These are phyloP conservation scores for Oxygymnocypris stewartii DNA, from an alignment of 2,113 vertebrate genomes.

Conservation along the genomic window DNA sequence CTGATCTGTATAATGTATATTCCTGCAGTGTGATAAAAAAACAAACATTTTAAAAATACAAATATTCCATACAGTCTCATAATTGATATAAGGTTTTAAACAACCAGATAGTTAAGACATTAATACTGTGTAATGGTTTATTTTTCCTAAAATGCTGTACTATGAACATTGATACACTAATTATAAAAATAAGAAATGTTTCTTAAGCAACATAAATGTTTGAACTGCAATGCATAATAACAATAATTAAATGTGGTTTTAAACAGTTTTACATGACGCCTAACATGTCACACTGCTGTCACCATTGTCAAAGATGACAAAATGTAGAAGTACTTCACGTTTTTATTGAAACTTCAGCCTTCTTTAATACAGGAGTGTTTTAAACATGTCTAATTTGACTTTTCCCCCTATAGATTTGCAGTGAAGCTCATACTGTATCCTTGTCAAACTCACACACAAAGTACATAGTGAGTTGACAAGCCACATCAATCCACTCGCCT, in stretches of 20 bases:
- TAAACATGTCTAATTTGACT: slow-evolving; percentile 6
- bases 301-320: neutral
- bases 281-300: neutral
- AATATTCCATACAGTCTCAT: neutral
- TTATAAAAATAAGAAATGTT: neutral
- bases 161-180: neutral
- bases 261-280: neutral
- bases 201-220: neutral
- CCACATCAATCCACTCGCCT: slow-evolving; percentile 97
- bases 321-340: neutral
- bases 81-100: neutral
- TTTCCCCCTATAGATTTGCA: neutral
- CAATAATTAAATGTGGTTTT: neutral
- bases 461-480: slow-evolving; percentile 92
- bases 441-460: slow-evolving; percentile 98
- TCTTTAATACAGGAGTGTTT: neutral
- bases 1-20: neutral
- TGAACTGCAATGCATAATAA: neutral
- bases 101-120: too few species aligned
- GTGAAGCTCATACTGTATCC: slow-evolving; percentile 77
- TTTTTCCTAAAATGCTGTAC: too few species aligned
- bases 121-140: too few species aligned
- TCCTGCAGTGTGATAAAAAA: neutral
- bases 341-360: neutral
- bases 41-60: neutral